Conservation (phyloP, 2,888 invertebrate species). For the Drosophila neoperkinsi region DNA sequence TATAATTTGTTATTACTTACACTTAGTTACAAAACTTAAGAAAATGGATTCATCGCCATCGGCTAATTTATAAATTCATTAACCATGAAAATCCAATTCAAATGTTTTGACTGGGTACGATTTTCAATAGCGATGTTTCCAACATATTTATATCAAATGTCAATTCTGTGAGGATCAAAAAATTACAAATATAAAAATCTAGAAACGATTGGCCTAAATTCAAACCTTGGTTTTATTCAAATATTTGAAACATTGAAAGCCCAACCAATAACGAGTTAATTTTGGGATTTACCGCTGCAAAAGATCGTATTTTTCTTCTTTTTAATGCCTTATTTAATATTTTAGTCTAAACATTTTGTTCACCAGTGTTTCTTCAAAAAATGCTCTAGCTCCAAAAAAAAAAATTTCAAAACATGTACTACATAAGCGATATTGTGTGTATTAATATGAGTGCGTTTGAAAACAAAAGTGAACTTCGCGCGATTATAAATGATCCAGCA, state of each 20-base stretch:
- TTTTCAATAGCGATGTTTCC: not conserved
- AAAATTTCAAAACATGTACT: not conserved
- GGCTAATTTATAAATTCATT: not conserved
- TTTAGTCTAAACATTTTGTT: constrained; percentile 1
- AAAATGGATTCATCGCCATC: not conserved
- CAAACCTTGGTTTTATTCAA: not conserved
- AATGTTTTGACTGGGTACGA: not conserved
- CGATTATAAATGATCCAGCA: constrained; percentile 43
- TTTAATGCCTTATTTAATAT: not conserved
- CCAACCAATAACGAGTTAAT: not conserved
- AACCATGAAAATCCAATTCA: not conserved
- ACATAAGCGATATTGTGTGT: constrained; percentile 2
- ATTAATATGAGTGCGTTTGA: constrained; percentile 1
- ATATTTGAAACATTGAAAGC: not conserved
- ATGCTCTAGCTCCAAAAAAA: not conserved
- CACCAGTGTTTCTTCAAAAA: constrained; percentile 5
- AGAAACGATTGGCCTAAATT: not conserved
- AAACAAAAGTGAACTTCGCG: not conserved
- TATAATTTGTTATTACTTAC: constrained; percentile 35
- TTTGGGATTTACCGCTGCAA: not conserved
- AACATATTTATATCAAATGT: not conserved
- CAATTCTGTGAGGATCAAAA: not conserved
- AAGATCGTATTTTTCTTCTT: not conserved
- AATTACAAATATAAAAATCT: not conserved
- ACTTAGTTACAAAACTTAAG: constrained; percentile 10